phyloP scores from a whole-genome alignment of 2,113 vertebrate species.

The Cyprinodon tularosa region DNA sequence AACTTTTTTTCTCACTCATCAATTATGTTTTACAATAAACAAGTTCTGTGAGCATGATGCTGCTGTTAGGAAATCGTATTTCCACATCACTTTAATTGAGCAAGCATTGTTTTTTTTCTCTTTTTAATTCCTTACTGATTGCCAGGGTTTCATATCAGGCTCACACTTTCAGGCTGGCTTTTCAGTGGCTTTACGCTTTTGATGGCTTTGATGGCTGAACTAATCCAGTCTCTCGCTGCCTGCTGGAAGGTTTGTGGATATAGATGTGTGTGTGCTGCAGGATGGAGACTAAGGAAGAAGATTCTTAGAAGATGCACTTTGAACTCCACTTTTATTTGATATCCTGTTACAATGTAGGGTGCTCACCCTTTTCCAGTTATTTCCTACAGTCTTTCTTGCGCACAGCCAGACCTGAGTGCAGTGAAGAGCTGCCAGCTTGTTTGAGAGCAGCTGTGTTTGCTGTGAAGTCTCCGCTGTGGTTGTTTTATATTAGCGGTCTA shows the following conservation, averaged over 20 bases:
- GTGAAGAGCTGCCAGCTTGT: constrained; percentile 22
- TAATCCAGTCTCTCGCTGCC: constrained; percentile 39
- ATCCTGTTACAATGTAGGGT: constrained; percentile 33
- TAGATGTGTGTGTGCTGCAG: not conserved
- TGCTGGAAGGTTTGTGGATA: constrained; percentile 5
- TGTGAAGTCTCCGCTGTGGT: constrained; percentile 50
- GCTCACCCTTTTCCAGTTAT: constrained; percentile 4
- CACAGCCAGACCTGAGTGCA: constrained; percentile 24
- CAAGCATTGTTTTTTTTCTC: not conserved
- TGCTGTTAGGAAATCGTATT: not conserved
- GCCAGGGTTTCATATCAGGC: not conserved
- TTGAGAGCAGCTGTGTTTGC: constrained; percentile 64
- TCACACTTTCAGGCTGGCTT: constrained; percentile 13
- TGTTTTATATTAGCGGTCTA: constrained; percentile 59
- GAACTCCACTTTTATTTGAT: constrained; percentile 39
- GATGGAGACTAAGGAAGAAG: constrained; percentile 20
- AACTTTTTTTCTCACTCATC: too few species aligned
- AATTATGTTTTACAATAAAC: too few species aligned
- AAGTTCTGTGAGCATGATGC: not conserved
- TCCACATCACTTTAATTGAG: not conserved
- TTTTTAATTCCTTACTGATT: not conserved
- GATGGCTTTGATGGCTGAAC: constrained; percentile 32
- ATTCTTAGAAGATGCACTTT: constrained; percentile 26
- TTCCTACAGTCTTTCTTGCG: not conserved
- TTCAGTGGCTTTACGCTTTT: constrained; percentile 15